Evolutionary conservation across 2,797 vertebrate species (phyloP).

Genomic region (Xerus rutilus): DNA sequence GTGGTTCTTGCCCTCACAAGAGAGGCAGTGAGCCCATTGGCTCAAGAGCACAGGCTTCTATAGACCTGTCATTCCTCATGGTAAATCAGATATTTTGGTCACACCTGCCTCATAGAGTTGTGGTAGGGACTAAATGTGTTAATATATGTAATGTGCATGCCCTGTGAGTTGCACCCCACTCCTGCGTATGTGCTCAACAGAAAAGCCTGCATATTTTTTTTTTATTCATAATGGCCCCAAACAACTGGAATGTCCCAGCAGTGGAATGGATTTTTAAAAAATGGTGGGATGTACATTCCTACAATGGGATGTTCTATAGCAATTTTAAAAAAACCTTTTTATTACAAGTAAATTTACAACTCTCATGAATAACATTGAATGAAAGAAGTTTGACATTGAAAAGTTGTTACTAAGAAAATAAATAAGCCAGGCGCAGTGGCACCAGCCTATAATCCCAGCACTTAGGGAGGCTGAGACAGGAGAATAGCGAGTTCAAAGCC

Average conservation of each 20-base stretch:
- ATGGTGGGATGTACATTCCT: not conserved
- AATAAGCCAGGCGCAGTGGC: not conserved
- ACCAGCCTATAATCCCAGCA: no score
- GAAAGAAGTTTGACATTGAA: conserved; percentile 16
- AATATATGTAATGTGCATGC: not conserved
- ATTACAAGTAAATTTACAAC: not conserved
- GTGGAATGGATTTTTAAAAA: not conserved
- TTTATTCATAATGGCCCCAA: not conserved
- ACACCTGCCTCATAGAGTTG: not conserved
- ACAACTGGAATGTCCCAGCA: not conserved
- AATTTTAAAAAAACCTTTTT: not conserved
- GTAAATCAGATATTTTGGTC: not conserved
- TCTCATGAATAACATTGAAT: not conserved
- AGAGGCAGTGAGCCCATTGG: not conserved
- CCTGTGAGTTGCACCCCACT: not conserved
- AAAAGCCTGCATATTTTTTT: not conserved
- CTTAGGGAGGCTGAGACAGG: no score
- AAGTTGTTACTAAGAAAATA: not conserved
- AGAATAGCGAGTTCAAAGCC: no score
- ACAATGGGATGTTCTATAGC: not conserved
- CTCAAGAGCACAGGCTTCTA: not conserved
- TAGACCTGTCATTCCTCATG: not conserved
- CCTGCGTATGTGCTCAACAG: not conserved
- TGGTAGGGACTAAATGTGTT: not conserved
- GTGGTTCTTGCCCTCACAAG: not conserved